Evolutionary conservation across 2,113 vertebrate species (phyloP), one percentile per base, ranked within the genome.

Genomic region (Hypomesus transpacificus): DNA sequence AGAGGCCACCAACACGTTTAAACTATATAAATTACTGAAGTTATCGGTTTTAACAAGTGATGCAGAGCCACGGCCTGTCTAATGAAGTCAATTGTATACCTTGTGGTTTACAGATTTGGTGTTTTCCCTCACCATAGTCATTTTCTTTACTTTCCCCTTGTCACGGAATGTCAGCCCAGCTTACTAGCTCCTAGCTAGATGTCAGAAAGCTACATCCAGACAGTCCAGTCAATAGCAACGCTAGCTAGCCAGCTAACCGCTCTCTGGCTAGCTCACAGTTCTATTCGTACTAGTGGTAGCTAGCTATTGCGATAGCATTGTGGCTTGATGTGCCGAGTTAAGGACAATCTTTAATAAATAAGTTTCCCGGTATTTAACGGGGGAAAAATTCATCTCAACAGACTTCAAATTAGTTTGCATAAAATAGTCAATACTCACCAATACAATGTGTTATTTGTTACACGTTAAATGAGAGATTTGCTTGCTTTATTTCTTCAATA

Each of bases 1-100:
- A 91, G 90, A 92, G 91, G 92, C 91, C 90, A 91, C 91, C 88
- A 91, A 92, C 89, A 93, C 88, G 89, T 88, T 91, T 84, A 91
- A 92, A 93, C 90, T 93, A 89, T 88, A 83, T 87, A 88, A 92
- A 91, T 92, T 91, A 90, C 87, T 88, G 72, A 83, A 90, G 80
- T 92, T 90, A 77, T 73, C 71, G 4, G 70, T 75, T 80, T 68
- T 86, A 90, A 89, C 84, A 86, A 81, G 82, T 76, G 14, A 13
- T 63, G 75, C 82, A 73, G 75, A 57, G 77, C 82, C 34, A 63
- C 73, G 51, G 77, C 69, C 22, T 22, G 65, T 82, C 75, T 71
- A 80, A 84, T 78, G 84, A 58, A 68, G 26, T 22, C 71, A 26
- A 61, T 68, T 6, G 80, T 9, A 68, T 80, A 84, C 72, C 58